Evolutionary conservation across 1,140 invertebrate genomes (phyloP).

Genomic region (Philaenus spumarius): DNA sequence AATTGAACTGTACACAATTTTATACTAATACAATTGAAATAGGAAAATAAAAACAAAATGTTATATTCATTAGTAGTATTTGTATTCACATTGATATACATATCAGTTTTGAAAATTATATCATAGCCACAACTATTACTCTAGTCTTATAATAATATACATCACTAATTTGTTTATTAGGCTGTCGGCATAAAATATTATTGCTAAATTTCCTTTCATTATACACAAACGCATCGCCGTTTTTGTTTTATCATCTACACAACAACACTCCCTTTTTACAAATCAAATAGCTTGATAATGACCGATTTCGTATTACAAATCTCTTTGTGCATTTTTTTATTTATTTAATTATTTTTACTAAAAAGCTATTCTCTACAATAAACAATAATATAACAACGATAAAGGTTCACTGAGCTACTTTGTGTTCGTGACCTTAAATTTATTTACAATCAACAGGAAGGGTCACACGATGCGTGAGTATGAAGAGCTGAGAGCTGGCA

Average conservation of each 20-base stretch:
- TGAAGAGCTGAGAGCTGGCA: no score
- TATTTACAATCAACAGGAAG: not conserved
- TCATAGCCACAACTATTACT: slow-evolving; percentile 4
- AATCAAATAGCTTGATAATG: not conserved
- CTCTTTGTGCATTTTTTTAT: slow-evolving; percentile 14
- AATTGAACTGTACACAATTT: no score
- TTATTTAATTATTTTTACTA: not conserved
- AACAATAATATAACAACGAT: slow-evolving; percentile 1
- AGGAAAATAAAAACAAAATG: not conserved
- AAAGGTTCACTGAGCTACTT: not conserved
- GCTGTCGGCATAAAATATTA: slow-evolving; percentile 17
- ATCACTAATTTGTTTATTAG: slow-evolving; percentile 4
- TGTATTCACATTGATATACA: slow-evolving; percentile 18
- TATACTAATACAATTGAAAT: not conserved
- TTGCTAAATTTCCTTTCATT: slow-evolving; percentile 8
- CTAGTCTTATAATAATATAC: slow-evolving; percentile 13
- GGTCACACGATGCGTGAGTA: not conserved
- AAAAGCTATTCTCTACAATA: slow-evolving; percentile 8
- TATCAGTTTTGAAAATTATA: not conserved
- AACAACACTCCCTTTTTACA: not conserved
- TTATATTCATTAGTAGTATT: slow-evolving; percentile 1
- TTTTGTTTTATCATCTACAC: slow-evolving; percentile 6
- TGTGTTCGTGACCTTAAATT: not conserved
- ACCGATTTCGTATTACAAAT: slow-evolving; percentile 5
- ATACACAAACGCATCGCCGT: not conserved